Base-by-base conservation (phyloP, 2,113 vertebrate species). In the Ceuthmochares aereus region DNA sequence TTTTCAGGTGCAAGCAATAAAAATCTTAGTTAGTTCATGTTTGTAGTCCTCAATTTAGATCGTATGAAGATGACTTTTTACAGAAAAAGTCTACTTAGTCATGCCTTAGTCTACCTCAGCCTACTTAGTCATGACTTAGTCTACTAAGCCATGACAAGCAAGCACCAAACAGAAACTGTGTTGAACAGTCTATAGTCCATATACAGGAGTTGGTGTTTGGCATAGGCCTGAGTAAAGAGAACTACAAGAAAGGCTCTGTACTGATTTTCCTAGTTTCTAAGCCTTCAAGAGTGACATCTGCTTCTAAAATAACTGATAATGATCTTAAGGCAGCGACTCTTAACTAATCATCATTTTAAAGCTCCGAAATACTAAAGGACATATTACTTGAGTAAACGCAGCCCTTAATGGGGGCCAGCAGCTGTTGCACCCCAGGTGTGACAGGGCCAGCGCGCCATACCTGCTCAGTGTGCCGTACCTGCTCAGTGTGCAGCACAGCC, bases 371-470 rank as follows among this genome's bases (percentile, higher is more conserved):
- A 19, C 21, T 52, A 72, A 9, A 29, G 21, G 45, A 86, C 67
- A 1, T 15, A 36, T 58, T 55, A 18, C 16, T 68, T 25, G 21
- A 55, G 42, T 6, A 30, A 43, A 51, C 13, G 7, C 3, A 81
- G 34, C 25, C 19, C 30, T 36, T 43, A 22, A 5, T 2, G 0
- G 6, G 21, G 55, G 8, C 5, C 6, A 3, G 66, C 34, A 72
- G 62, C 40, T 40, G 40, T 40, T 40, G 40, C 40, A 40, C 9
- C 40, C 40, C 40, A 10, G 40, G 40, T 40, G 40, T 40, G 40
- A 2, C 0, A 7, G 23, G 60, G 7, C 5, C 6, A 3, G 66
- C 34, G n/a, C n/a, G 15, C 19, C 43, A 7, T 17, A 18, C 15
- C 75, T 62, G 25, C 30, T n/a, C 1, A 1, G 18, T 19, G 2